Evolutionary conservation across 1,140 invertebrate species (phyloP).

Genomic region (Pararge aegeria): DNA sequence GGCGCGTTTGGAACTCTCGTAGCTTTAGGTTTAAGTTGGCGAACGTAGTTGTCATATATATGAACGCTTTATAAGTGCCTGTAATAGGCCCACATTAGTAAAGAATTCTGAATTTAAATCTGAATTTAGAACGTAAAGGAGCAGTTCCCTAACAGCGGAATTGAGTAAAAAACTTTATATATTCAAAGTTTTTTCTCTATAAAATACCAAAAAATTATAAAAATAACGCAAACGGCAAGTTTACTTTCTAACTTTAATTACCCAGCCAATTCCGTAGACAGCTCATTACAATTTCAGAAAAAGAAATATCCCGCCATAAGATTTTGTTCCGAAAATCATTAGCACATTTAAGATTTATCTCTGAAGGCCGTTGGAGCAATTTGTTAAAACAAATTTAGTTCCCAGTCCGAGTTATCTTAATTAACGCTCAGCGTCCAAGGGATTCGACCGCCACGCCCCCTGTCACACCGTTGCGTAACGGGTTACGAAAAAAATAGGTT

Average conservation of each 20-base stretch:
- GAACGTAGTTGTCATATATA: too few species aligned
- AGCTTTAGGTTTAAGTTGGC: too few species aligned
- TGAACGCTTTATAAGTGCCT: too few species aligned
- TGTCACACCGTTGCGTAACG: conserved; percentile 26
- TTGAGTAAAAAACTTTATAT: too few species aligned
- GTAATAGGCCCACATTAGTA: too few species aligned
- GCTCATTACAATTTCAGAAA: conserved; percentile 14
- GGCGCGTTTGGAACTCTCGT: too few species aligned
- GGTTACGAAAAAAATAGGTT: background rate
- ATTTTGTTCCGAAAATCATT: conserved; percentile 32
- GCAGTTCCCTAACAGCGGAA: too few species aligned
- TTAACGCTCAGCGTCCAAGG: conserved; percentile 40
- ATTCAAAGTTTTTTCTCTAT: too few species aligned
- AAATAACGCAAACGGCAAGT: background rate
- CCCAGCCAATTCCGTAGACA: conserved; percentile 17
- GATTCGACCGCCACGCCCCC: conserved; percentile 24
- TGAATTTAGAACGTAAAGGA: too few species aligned
- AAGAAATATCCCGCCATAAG: conserved; percentile 8
- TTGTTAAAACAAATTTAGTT: conserved; percentile 52
- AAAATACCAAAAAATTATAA: conserved; percentile 7
- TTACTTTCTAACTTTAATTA: conserved; percentile 9
- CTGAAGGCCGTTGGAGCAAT: conserved; percentile 36
- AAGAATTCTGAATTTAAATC: too few species aligned
- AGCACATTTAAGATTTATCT: conserved; percentile 36
- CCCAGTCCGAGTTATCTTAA: conserved; percentile 42